Evolutionary conservation across 2,797 vertebrate genomes (phyloP), one percentile per base, ranked within the genome.

Genomic region (Esox masquinongy): DNA sequence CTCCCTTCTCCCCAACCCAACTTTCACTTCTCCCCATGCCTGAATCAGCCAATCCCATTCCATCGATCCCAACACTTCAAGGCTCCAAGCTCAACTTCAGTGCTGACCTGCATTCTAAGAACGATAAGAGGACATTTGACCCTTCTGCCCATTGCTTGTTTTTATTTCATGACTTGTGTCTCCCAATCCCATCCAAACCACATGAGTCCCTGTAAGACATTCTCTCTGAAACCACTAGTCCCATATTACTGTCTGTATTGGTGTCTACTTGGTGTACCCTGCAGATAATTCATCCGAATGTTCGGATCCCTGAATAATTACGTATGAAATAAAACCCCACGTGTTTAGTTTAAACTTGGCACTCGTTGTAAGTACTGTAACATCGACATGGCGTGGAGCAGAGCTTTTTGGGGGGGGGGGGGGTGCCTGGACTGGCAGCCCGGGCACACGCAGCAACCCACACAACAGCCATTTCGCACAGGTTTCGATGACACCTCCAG

Each of bases 81-180:
- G 77, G 74, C 77, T 78, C 77, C 77, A 84, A 90, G 86, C 88
- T 92, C 88, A 88, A 74, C 79, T 51, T 79, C 15, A 29, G 83
- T 81, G 80, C 47, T 91, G 89, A 91, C 88, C 85, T 82, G 83
- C 79, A 85, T 89, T 90, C 73, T 84, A 47, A 84, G 64, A 82
- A 85, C 88, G 89, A 71, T 84, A 49, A 83, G 61, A 82, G 70
- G 51, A 85, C 80, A 78, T 82, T 86, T 83, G 82, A 90, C 84
- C 83, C 83, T 64, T 86, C 80, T 84, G 77, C 74, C 81, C 79
- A 84, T 67, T 39, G 75, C 78, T 77, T 79, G 82, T 79, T 83
- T 76, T 83, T 84, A 80, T 77, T 84, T 78, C 51, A 79, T 83
- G 77, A 77, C 73, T 87, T 75, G 82, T 31, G 80, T 31, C 85